Conservation (phyloP, 2,113 vertebrate genomes). For the Suricata suricatta region DNA sequence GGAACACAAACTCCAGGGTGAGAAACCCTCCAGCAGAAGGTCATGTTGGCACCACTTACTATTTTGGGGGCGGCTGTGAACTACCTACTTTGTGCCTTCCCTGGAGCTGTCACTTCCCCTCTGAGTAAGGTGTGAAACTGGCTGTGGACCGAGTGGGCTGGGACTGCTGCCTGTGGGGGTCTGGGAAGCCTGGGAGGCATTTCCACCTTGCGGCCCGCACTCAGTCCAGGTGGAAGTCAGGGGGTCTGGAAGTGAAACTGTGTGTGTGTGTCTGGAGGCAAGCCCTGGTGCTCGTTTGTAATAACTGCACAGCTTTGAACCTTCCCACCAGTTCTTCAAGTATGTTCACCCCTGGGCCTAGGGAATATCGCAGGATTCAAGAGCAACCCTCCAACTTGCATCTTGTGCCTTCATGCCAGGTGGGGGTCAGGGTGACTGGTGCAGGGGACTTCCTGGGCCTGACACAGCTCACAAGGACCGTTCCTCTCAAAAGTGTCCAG, state of each 20-base stretch:
- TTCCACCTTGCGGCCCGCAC: not conserved
- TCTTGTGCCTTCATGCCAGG: not conserved
- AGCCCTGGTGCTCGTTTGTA: not conserved
- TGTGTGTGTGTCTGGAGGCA: not conserved
- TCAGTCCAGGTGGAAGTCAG: not conserved
- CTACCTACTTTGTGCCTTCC: not conserved
- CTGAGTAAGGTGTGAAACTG: not conserved
- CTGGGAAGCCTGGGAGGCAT: not conserved
- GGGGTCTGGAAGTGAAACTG: not conserved
- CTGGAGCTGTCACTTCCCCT: constrained; percentile 35
- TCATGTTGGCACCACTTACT: not conserved
- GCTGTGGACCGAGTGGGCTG: not conserved
- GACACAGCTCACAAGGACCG: not conserved
- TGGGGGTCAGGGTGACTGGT: not conserved
- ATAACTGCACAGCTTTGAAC: not conserved
- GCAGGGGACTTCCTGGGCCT: not conserved
- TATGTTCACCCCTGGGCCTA: not conserved
- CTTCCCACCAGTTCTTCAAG: not conserved
- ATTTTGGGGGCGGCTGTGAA: not conserved
- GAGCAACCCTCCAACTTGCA: not conserved
- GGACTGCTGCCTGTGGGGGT: not conserved
- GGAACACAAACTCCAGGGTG: not conserved
- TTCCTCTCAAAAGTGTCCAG: not conserved
- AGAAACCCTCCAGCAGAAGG: not conserved
- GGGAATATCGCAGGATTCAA: not conserved